Conservation (phyloP, 2,113 vertebrate genomes). For the Brachirus orientalis region DNA sequence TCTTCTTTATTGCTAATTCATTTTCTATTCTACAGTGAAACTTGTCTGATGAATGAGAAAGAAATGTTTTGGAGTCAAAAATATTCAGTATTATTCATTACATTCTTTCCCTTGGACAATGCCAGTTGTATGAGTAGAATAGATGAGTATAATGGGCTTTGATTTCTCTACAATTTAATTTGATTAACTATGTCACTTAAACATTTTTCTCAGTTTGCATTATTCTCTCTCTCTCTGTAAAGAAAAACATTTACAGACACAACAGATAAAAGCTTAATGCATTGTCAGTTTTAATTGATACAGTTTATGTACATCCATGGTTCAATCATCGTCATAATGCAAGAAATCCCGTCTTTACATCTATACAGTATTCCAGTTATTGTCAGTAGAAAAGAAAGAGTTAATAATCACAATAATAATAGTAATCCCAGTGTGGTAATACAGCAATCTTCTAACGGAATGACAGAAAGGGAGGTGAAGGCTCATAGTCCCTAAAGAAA, state of each 20-base stretch:
- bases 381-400: constrained; percentile 84
- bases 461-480: constrained; percentile 59
- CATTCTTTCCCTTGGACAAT: too few species aligned
- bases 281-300: constrained; percentile 86
- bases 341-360: constrained; percentile 88
- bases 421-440: constrained; percentile 47
- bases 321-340: constrained; percentile 85
- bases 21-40: too few species aligned
- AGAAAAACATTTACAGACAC: constrained; percentile 27
- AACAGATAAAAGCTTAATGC: constrained; percentile 80
- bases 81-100: too few species aligned
- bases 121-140: too few species aligned
- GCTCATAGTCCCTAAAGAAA: constrained; percentile 53
- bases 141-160: too few species aligned
- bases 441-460: constrained; percentile 75
- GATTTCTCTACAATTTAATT: too few species aligned
- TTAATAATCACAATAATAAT: constrained; percentile 78
- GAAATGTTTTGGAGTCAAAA: too few species aligned
- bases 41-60: too few species aligned
- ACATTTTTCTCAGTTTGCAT: neutral
- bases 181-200: too few species aligned
- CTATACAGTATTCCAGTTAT: constrained; percentile 88
- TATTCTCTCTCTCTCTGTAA: too few species aligned
- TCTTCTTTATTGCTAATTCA: too few species aligned
- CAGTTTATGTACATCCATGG: constrained; percentile 92